Evolutionary conservation across 2,797 vertebrate species (phyloP), one percentile per base, ranked within the genome.

Genomic region (Gephyroberyx darwinii): DNA sequence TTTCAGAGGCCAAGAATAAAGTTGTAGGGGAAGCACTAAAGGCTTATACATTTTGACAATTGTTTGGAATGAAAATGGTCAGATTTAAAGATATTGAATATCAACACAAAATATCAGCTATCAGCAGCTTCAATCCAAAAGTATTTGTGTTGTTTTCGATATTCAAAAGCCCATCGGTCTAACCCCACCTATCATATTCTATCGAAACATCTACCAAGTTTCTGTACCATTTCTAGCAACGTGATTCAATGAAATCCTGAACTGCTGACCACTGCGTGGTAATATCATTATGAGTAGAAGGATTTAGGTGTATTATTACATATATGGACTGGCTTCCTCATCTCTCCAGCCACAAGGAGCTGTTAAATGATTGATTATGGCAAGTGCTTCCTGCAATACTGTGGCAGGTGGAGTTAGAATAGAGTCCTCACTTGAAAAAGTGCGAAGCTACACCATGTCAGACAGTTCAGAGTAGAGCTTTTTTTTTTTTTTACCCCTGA

Each of bases 331-430:
- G 39, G 39, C 16, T 57, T 74, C 35, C 62, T 66, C 22, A 33
- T 54, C 67, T 69, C 16, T 3, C 1, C 37, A 19, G 5, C 51
- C 30, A 71, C 30, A 47, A 41, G 22, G 13, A 61, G 65, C 61
- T 80, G 64, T 68, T 58, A 56, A 72, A 69, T 64, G 77, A 70
- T 31, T 61, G 50, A 66, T 59, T 47, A 50, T 70, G 57, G 77
- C 69, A 54, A 61, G 66, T 69, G 13, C 30, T 78, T 83, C 51
- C 66, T 77, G 69, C 37, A 61, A 37, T 14, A 8, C 50, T 37
- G 20, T 65, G 61, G 69, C 60, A 84, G 65, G 51, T 74, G 61
- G 37, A 33, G 30, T 53, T 39, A 30, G 52, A 53, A 52, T 39
- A 5, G 10, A 13, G 19, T 7, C 22, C 16, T 20, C 12, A 37